Base-by-base conservation (phyloP, 2,888 invertebrate species). In the Dorcus hopei region DNA sequence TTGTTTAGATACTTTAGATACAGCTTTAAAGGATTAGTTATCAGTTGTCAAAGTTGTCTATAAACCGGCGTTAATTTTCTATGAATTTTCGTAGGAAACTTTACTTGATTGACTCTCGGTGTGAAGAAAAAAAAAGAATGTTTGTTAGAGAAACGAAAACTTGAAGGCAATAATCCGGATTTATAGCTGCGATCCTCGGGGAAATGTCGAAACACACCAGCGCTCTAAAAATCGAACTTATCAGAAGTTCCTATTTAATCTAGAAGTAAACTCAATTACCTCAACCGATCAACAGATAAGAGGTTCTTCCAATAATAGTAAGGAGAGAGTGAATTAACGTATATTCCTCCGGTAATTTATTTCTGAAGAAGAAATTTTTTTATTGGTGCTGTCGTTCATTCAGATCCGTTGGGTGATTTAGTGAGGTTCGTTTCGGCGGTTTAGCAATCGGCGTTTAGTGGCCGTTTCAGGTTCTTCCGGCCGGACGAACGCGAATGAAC, bases 201-300 rank as follows among this genome's bases (percentile, higher is more conserved):
- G 47, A 14, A 47, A 19, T 47, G 26, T 47, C 16, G 16, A 26
- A 26, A 47, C 14, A 9, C 9, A 47, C n/a, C 4, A 9, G 26
- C 19, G 47, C 47, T 26, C 47, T 16, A 26, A 47, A 47, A 26
- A 26, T 26, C 16, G 14, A 47, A 47, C 47, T 47, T 47, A 47
- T 47, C 23, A 47, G 47, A 47, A 47, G 47, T 47, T 47, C 47
- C 26, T 23, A 47, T 47, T 47, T 47, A 47, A 47, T 47, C 23
- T 26, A 19, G 16, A 47, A 47, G 19, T 47, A 47, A 23, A 47
- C 23, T 23, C 47, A 14, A 9, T 47, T 47, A 33, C 26, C 26
- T 33, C 26, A 6, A 33, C 26, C 26, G 26, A 33, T 6, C 26
- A 7, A 33, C 26, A 33, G 26, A 33, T 33, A 33, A 33, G 26